A percentile compares a stretch with the other conserved stretches of the same genome.
These are phyloP conservation scores for Styela plicata DNA, from an alignment of 23 tunicate species.

Conservation along the genomic window DNA sequence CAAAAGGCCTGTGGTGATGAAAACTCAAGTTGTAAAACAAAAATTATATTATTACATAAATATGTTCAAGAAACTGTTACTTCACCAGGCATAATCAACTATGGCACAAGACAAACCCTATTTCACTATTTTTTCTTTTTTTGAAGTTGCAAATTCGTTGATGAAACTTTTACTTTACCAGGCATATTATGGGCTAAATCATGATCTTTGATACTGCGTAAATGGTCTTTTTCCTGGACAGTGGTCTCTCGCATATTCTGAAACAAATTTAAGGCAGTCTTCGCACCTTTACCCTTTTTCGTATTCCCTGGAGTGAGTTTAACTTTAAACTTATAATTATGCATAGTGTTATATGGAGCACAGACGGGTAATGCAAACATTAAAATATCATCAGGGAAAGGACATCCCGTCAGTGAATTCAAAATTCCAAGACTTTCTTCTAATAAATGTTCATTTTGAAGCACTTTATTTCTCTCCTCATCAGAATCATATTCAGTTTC, in stretches of 20 bases:
- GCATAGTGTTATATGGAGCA: conserved; percentile 89
- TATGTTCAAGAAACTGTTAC: no score
- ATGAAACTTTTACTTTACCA: conserved; percentile 93
- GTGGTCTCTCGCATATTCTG: conserved; percentile 54
- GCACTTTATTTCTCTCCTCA: conserved; percentile 60
- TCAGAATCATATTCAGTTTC: conserved; percentile 42
- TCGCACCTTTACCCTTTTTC: conserved; percentile 95
- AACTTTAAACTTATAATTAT: conserved; percentile 90
- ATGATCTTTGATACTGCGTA: conserved; percentile 87
- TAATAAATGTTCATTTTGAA: conserved; percentile 64
- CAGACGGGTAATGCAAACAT: conserved; percentile 81
- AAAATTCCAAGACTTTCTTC: conserved; percentile 48
- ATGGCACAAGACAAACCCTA: no score
- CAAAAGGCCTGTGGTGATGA: no score
- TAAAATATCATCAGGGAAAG: conserved; percentile 67
- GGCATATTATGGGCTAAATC: conserved; percentile 90
- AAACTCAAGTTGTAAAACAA: no score
- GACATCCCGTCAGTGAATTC: conserved; percentile 82
- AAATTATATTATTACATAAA: no score
- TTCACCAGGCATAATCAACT: no score
- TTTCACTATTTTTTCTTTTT: conserved; percentile 48
- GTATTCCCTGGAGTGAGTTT: conserved; percentile 87
- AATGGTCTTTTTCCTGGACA: conserved; percentile 73
- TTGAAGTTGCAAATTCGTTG: conserved; percentile 56
- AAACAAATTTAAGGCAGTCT: conserved; percentile 73